Percentiles rank a stretch among this genome's conserved stretches.
Evolutionary conservation across 1,140 invertebrate species (phyloP).

Genomic region (Aphelenchoides fujianensis): DNA sequence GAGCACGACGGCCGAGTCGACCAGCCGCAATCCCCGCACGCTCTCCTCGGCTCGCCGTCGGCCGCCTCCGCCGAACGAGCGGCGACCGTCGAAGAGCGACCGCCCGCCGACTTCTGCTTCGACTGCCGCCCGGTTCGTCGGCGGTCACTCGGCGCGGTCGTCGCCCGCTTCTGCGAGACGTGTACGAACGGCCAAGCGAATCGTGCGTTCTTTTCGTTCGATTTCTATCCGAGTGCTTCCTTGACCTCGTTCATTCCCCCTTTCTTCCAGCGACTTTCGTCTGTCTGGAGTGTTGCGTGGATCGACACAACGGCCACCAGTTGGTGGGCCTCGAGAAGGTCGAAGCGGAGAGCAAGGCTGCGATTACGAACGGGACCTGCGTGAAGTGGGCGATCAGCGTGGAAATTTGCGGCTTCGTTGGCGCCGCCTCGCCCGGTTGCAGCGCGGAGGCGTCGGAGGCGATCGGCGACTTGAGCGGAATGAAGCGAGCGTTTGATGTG

Average conservation of each 20-base stretch:
- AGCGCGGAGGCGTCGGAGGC: no score
- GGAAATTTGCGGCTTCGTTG: background rate
- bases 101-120: slow-evolving; percentile 11
- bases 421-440: background rate
- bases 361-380: background rate
- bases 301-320: slow-evolving; percentile 49
- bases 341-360: slow-evolving; percentile 24
- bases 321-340: slow-evolving; percentile 29
- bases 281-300: slow-evolving; percentile 53
- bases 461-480: background rate
- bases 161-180: slow-evolving; percentile 15
- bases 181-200: slow-evolving; percentile 4
- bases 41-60: no score
- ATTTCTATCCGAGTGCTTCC: no score
- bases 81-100: no score
- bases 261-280: slow-evolving; percentile 38
- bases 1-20: background rate
- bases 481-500: background rate
- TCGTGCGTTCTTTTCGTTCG: no score
- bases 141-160: background rate
- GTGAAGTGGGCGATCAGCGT: background rate
- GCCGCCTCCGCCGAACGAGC: background rate
- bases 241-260: background rate
- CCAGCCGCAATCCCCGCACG: no score
- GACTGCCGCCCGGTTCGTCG: slow-evolving; percentile 15